A percentile compares a stretch with the other conserved stretches of the same genome.
These are phyloP conservation scores for Pseudachorutes palmiensis DNA, from an alignment of 1,140 invertebrate species.

Conservation along the genomic window DNA sequence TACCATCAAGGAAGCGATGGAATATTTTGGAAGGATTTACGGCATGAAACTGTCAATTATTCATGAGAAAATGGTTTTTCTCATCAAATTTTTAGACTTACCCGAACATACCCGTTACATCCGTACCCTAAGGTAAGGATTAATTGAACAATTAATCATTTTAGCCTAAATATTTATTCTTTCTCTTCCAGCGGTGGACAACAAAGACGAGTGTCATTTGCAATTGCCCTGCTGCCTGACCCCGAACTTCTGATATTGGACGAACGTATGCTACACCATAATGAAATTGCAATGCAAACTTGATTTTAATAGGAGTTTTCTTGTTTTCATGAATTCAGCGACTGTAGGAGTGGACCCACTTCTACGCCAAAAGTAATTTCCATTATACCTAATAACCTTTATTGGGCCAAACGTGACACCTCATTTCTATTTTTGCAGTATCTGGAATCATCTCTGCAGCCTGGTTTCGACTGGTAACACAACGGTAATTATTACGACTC, in stretches of 20 bases:
- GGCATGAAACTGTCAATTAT: slow-evolving; percentile 77
- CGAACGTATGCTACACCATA: slow-evolving; percentile 53
- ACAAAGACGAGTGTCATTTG: slow-evolving; percentile 83
- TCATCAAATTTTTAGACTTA: slow-evolving; percentile 80
- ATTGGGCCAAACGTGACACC: neutral
- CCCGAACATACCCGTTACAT: slow-evolving; percentile 75
- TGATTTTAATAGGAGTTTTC: neutral
- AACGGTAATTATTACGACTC: slow-evolving; percentile 87
- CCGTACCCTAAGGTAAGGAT: slow-evolving; percentile 68
- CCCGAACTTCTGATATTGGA: slow-evolving; percentile 87
- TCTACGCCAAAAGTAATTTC: slow-evolving; percentile 63
- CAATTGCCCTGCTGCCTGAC: slow-evolving; percentile 83
- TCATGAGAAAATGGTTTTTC: slow-evolving; percentile 69
- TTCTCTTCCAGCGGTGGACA: slow-evolving; percentile 69
- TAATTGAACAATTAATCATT: neutral
- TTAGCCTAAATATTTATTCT: slow-evolving; percentile 12
- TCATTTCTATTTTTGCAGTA: slow-evolving; percentile 53
- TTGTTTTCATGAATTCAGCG: neutral
- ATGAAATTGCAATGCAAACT: neutral
- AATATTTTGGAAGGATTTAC: slow-evolving; percentile 94
- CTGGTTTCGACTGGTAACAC: slow-evolving; percentile 71
- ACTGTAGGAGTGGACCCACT: slow-evolving; percentile 89
- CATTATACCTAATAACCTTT: neutral
- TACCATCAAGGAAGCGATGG: slow-evolving; percentile 87
- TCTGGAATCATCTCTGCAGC: slow-evolving; percentile 82